phyloP scores from a whole-genome alignment of 2,113 vertebrate species.

The Hippocampus guttulatus region DNA sequence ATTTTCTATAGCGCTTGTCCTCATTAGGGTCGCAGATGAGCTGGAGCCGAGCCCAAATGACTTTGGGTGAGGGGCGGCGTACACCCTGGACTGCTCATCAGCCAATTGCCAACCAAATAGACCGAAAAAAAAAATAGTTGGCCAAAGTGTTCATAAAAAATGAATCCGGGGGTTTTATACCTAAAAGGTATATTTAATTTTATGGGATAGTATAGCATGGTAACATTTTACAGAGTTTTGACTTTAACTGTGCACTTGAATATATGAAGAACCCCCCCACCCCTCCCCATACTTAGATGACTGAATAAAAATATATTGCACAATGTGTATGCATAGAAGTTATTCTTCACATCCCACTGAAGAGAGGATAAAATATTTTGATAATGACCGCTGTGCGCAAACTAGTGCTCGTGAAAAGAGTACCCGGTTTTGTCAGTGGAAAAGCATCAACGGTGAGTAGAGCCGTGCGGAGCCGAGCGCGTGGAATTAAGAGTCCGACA shows the following conservation, averaged over 20 bases:
- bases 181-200: not conserved
- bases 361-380: not conserved
- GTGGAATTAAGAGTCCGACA: conserved; percentile 22
- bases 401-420: not conserved
- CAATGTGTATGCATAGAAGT: too few relatives aligned
- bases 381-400: not conserved
- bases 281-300: not conserved
- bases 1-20: not conserved
- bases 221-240: not conserved
- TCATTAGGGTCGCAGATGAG: not conserved
- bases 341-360: too few relatives aligned
- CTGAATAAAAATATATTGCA: not conserved
- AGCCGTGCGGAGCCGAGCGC: not conserved
- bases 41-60: not conserved
- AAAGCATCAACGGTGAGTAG: not conserved
- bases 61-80: too few relatives aligned
- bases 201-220: not conserved
- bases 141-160: not conserved
- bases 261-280: too few relatives aligned
- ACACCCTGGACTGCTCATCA: too few relatives aligned
- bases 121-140: too few relatives aligned
- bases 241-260: not conserved
- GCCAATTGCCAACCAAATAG: too few relatives aligned
- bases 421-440: not conserved
- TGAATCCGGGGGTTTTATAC: not conserved